Evolutionary conservation across 1,140 invertebrate genomes (phyloP).

Genomic region (Thereuonema tuberculata): DNA sequence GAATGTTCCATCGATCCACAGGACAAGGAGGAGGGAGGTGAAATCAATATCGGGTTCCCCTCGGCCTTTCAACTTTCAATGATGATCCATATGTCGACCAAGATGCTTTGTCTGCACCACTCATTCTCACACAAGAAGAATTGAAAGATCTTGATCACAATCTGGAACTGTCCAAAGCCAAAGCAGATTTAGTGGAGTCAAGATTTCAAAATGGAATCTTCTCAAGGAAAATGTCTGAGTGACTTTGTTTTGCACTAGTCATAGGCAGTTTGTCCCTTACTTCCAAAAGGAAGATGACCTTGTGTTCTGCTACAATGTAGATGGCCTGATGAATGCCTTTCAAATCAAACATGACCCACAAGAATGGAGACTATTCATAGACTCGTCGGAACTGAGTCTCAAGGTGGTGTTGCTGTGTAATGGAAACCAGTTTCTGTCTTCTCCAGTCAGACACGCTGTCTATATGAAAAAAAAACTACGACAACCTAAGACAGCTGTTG

Average conservation of each 20-base stretch:
- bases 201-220: background rate
- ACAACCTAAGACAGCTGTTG: background rate
- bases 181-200: background rate
- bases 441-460: constrained; percentile 2
- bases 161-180: background rate
- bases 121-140: background rate
- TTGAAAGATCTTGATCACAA: background rate
- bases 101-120: background rate
- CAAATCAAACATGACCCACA: background rate
- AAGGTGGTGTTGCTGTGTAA: constrained; percentile 18
- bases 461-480: constrained; percentile 2
- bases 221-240: background rate
- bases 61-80: background rate
- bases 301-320: background rate
- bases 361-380: constrained; percentile 20
- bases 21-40: background rate
- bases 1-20: background rate
- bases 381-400: constrained; percentile 18
- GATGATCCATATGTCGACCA: background rate
- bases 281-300: background rate
- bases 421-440: constrained; percentile 13
- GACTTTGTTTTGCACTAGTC: background rate
- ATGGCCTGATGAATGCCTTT: background rate
- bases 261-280: background rate
- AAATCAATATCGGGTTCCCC: background rate